Conservation (phyloP, 2,888 invertebrate species). For the Gerris lacustris region DNA sequence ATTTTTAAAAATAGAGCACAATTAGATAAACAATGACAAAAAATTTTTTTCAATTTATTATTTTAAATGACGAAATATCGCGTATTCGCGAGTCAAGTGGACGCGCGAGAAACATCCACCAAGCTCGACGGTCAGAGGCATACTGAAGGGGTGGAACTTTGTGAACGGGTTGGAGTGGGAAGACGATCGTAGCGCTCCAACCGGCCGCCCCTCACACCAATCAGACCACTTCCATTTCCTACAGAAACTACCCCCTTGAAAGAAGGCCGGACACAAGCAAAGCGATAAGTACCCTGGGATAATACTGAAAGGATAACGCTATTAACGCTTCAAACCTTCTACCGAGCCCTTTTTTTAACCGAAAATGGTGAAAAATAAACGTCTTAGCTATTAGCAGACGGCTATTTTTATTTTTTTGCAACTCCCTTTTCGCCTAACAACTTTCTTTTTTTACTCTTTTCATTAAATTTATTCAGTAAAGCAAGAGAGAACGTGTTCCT, state of each 20-base stretch:
- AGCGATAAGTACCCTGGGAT: constrained; percentile 1
- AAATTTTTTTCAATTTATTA: neutral
- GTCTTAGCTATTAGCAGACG: too few species aligned
- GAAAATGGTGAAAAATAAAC: too few species aligned
- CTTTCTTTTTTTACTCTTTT: too few species aligned
- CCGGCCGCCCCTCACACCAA: neutral
- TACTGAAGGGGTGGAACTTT: neutral
- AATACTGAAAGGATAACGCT: neutral
- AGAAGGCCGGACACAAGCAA: constrained; percentile 12
- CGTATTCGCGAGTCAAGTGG: neutral
- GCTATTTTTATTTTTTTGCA: too few species aligned
- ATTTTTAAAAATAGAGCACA: neutral
- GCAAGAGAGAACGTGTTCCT: too few species aligned
- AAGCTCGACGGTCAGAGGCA: neutral
- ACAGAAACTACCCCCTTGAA: constrained; percentile 10
- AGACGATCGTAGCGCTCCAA: neutral
- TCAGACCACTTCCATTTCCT: neutral
- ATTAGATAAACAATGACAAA: neutral
- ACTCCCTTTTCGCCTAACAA: too few species aligned
- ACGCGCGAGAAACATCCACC: neutral
- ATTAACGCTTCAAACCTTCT: neutral
- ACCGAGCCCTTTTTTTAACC: neutral
- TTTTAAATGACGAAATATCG: neutral
- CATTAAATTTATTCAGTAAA: too few species aligned
- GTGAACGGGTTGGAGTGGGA: neutral